Evolutionary conservation across 2,113 vertebrate genomes (phyloP).

Genomic region (Pollachius pollachius): DNA sequence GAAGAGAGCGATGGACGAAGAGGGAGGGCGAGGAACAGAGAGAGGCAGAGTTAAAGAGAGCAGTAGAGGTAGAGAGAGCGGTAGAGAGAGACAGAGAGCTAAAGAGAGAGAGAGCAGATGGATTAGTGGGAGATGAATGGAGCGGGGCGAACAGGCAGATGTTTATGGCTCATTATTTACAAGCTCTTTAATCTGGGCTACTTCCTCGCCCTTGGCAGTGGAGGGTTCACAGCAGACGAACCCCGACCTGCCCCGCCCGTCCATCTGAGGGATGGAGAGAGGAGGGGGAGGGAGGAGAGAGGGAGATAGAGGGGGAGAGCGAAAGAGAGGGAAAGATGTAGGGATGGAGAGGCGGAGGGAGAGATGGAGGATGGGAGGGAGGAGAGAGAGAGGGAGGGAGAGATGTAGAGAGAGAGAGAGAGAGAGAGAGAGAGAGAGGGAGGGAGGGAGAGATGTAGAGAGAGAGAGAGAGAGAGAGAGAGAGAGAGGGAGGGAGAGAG

Average conservation of each 20-base stretch:
- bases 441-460: not conserved
- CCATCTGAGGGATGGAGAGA: slow-evolving; percentile 55
- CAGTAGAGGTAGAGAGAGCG: too few species aligned
- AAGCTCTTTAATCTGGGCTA: slow-evolving; percentile 73
- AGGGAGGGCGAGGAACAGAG: too few species aligned
- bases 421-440: too few species aligned
- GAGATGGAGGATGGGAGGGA: not conserved
- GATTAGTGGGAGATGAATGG: slow-evolving; percentile 54
- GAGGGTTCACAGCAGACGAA: slow-evolving; percentile 65
- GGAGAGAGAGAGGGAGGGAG: not conserved
- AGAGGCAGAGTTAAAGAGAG: slow-evolving; percentile 11
- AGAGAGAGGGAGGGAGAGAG: not conserved
- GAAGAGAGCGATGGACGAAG: too few species aligned
- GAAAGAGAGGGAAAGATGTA: too few species aligned
- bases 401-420: too few species aligned
- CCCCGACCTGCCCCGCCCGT: slow-evolving; percentile 53
- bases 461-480: not conserved
- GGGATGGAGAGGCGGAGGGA: not conserved
- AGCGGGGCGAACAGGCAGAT: slow-evolving; percentile 59
- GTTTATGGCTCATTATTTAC: slow-evolving; percentile 74
- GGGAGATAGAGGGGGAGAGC: slow-evolving; percentile 45
- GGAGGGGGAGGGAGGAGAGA: slow-evolving; percentile 32
- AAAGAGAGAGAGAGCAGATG: slow-evolving; percentile 40
- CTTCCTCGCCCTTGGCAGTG: slow-evolving; percentile 76
- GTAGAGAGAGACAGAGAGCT: not conserved